A percentile compares a stretch with the other conserved stretches of the same genome.
Conservation (phyloP, 2,888 invertebrate genomes). For the Theodoxus fluviatilis region DNA sequence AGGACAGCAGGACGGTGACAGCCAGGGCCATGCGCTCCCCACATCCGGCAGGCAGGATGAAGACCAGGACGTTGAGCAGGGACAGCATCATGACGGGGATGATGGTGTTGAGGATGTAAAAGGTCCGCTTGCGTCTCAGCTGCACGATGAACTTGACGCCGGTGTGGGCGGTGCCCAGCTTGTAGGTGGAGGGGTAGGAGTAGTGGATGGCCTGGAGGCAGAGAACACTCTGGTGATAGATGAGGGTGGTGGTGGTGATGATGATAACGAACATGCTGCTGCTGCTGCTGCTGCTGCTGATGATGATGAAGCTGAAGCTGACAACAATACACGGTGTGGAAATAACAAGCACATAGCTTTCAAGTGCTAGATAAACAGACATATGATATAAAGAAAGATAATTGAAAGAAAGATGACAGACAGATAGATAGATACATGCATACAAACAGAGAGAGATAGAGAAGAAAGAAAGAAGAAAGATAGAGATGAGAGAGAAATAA, state of each 20-base stretch:
- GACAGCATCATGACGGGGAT: constrained; percentile 46
- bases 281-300: no score
- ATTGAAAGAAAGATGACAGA: no score
- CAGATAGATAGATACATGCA: no score
- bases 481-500: no score
- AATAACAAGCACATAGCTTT: no score
- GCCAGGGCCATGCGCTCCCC: constrained; percentile 48
- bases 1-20: constrained; percentile 45
- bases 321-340: no score
- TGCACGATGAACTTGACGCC: constrained; percentile 41
- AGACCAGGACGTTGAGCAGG: constrained; percentile 43
- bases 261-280: no score
- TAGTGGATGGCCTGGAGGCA: constrained; percentile 31
- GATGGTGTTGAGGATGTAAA: constrained; percentile 48
- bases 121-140: constrained; percentile 40
- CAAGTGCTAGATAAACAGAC: no score
- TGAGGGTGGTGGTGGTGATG: not conserved
- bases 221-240: not conserved
- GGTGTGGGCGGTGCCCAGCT: constrained; percentile 39
- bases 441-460: no score
- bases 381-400: no score
- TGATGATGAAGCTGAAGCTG: no score
- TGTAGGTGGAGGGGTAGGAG: constrained; percentile 40
- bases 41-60: constrained; percentile 43
- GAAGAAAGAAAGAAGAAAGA: no score